Evolutionary conservation across 1,140 invertebrate species (phyloP), one percentile per base, ranked within the genome.

Genomic region (Frieseomelitta varia): DNA sequence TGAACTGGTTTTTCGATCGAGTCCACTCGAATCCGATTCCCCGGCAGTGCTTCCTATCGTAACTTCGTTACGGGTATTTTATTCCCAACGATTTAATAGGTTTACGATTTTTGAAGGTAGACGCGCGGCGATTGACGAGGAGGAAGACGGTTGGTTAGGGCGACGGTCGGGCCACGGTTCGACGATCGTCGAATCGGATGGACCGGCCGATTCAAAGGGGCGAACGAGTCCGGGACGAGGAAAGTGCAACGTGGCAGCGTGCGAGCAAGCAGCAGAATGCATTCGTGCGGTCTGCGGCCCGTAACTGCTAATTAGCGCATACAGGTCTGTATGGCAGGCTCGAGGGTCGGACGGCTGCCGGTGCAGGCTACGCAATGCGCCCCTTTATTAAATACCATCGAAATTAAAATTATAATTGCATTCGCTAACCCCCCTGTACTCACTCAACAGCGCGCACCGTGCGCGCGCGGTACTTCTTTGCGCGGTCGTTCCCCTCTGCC

Each of bases 321-420:
- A 85, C 89, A 91, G 90, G 89, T 85, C 85, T 88, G 88, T 87
- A 89, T 80, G 84, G 85, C 85, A 85, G 85, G 89, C 87, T 91
- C 86, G 89, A 88, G 86, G 85, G 88, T 85, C 63, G 88, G 80
- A 81, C 85, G 79, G 69, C 55, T 84, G 80, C 56, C 81, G 85
- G 82, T 88, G 85, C 85, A 86, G 77, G 82, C 87, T 87, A 85
- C 81, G 88, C 90, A 90, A 91, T 92, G 90, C 90, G 85, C 91
- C 93, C 93, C 93, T 94, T 94, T 95, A 94, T 94, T 95, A 94
- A 94, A 94, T 95, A 94, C 94, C 94, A 94, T 93, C 89, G 93
- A 94, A 95, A 95, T 94, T 95, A 95, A 95, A 95, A 95, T 94
- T 94, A 94, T 95, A 94, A 95, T 95, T 95, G 94, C 94, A 93